Conservation (phyloP, 2,797 vertebrate genomes). For the Cyclura pinguis region DNA sequence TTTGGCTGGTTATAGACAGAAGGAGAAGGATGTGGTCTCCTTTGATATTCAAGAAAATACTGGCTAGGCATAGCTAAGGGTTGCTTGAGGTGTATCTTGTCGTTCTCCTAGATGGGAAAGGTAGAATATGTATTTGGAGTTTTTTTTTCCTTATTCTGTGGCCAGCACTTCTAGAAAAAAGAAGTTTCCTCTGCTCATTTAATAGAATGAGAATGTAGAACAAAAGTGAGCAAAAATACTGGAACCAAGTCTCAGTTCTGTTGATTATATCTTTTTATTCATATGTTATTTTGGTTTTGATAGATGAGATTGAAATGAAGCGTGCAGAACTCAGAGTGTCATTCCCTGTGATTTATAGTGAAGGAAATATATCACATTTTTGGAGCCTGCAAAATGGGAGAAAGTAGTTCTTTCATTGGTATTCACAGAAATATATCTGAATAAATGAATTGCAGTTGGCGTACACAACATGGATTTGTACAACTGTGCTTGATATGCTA, state of each 20-base stretch:
- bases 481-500: neutral
- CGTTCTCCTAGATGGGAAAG: too few species aligned
- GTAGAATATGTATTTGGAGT: neutral
- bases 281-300: neutral
- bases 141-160: neutral
- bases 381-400: neutral
- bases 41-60: neutral
- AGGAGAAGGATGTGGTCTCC: neutral
- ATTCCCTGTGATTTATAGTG: neutral
- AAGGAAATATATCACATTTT: neutral
- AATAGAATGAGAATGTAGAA: neutral
- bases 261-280: neutral
- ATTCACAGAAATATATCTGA: neutral
- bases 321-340: neutral
- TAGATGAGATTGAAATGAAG: constrained; percentile 1
- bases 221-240: too few species aligned
- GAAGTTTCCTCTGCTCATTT: neutral
- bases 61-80: neutral
- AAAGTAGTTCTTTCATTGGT: neutral
- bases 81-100: neutral
- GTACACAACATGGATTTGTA: neutral
- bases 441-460: neutral
- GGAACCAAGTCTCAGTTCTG: neutral
- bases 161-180: neutral
- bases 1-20: neutral